These are phyloP conservation scores for Eira barbara DNA, from an alignment of 2,113 vertebrate species.

Conservation along the genomic window DNA sequence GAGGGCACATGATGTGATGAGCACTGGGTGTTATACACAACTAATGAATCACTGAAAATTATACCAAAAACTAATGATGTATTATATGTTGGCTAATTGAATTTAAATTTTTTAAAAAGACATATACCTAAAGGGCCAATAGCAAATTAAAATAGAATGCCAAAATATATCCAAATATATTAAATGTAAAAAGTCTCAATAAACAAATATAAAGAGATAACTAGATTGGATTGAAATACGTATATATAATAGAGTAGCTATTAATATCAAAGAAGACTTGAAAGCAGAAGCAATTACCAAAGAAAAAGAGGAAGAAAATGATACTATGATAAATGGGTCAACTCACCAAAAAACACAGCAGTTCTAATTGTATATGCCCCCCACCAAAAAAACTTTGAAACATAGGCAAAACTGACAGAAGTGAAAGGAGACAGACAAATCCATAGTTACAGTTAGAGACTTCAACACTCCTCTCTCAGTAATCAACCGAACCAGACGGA, in stretches of 20 bases:
- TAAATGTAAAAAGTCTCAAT: background rate
- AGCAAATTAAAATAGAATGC: background rate
- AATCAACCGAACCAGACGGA: background rate
- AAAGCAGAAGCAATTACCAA: background rate
- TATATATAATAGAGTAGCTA: background rate
- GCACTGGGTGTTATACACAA: background rate
- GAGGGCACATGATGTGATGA: background rate
- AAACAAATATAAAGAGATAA: background rate
- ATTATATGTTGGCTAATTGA: background rate
- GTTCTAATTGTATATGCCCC: background rate
- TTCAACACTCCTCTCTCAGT: background rate
- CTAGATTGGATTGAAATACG: background rate
- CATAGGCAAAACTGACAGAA: background rate
- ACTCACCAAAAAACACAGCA: background rate
- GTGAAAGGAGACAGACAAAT: background rate
- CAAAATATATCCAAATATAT: background rate
- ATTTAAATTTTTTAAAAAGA: background rate
- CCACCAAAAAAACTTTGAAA: background rate
- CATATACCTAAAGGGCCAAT: background rate
- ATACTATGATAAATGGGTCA: background rate
- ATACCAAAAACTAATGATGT: background rate
- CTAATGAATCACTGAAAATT: background rate
- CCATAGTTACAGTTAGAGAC: background rate
- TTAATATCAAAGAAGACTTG: background rate
- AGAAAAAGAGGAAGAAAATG: background rate